Evolutionary conservation across 2,113 vertebrate genomes (phyloP).

Genomic region (Azemiops feae): DNA sequence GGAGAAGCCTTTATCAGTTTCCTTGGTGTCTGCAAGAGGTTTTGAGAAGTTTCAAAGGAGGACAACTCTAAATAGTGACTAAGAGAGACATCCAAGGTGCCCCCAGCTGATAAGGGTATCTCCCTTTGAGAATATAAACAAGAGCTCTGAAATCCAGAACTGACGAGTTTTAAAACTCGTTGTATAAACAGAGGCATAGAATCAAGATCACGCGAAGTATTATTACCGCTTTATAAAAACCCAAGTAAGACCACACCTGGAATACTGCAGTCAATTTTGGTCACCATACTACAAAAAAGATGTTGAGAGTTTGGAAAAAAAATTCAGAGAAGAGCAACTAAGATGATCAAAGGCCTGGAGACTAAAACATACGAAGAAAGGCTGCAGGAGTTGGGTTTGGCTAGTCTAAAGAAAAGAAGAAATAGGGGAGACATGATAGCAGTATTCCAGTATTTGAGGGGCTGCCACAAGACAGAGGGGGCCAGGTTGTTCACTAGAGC

Average conservation of each 20-base stretch:
- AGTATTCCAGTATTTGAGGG: background rate
- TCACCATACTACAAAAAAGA: background rate
- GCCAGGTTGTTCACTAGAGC: background rate
- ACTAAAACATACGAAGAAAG: background rate
- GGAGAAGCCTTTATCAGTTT: background rate
- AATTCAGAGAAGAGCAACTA: background rate
- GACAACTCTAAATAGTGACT: background rate
- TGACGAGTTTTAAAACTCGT: no score
- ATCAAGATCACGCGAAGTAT: background rate
- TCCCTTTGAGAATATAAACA: background rate
- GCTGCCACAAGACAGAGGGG: background rate
- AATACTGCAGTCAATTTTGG: background rate
- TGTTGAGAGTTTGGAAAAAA: background rate
- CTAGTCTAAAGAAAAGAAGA: background rate
- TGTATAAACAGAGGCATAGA: background rate
- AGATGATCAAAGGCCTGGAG: background rate
- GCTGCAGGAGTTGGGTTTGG: background rate
- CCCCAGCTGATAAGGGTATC: background rate
- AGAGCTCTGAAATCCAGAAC: background rate
- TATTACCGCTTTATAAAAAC: background rate
- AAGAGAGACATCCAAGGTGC: background rate
- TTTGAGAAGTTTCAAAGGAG: background rate
- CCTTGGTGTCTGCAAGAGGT: background rate
- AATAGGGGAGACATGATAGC: background rate
- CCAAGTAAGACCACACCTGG: background rate